Evolutionary conservation across 2,113 vertebrate species (phyloP).

Genomic region (Tursiops truncatus): DNA sequence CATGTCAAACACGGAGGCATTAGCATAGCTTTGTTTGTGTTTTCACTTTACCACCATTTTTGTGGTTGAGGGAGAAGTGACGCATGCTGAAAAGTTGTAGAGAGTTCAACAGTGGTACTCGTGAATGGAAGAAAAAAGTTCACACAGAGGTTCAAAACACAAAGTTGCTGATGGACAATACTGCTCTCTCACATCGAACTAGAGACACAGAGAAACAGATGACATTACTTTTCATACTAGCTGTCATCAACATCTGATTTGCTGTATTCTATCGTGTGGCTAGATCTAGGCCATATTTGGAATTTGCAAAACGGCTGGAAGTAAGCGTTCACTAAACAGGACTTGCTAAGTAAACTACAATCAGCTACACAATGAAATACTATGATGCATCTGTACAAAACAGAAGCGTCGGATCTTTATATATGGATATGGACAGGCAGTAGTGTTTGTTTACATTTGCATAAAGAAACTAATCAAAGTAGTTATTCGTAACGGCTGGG

Average conservation of each 20-base stretch:
- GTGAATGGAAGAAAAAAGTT: rapidly evolving
- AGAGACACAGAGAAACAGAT: background rate
- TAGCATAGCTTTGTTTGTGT: background rate
- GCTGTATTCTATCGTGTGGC: rapidly evolving
- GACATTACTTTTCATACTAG: rapidly evolving
- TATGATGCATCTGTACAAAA: rapidly evolving
- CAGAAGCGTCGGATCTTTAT: too few relatives aligned
- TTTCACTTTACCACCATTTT: background rate
- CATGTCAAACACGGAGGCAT: background rate
- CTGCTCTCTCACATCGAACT: rapidly evolving
- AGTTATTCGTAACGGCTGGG: rapidly evolving
- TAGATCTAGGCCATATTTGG: background rate
- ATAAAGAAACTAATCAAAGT: background rate
- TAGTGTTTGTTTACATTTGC: background rate
- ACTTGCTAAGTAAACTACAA: background rate
- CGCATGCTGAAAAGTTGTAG: rapidly evolving
- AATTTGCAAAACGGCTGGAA: background rate
- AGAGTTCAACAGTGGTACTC: rapidly evolving
- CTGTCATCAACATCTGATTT: too few relatives aligned
- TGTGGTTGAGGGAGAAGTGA: background rate
- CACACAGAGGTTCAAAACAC: rapidly evolving
- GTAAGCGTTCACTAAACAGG: too few relatives aligned
- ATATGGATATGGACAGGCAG: background rate
- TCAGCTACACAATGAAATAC: rapidly evolving
- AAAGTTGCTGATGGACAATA: rapidly evolving